Evolutionary conservation across 1,140 invertebrate species (phyloP).

Genomic region (Nymphalis io): DNA sequence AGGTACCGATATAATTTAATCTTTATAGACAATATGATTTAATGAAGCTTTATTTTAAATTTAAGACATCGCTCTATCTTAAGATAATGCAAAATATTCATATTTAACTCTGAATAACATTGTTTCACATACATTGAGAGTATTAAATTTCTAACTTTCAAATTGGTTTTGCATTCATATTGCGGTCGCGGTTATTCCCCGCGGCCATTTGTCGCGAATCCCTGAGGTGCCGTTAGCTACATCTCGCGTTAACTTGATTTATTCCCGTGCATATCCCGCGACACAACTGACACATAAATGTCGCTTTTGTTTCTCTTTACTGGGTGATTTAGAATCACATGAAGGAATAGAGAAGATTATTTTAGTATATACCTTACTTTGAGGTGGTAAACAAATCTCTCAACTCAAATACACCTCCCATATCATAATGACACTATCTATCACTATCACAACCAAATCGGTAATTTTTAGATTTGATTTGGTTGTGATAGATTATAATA

Average conservation of each 20-base stretch:
- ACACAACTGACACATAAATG: constrained; percentile 76
- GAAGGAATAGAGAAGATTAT: constrained; percentile 16
- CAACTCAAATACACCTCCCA: too few relatives aligned
- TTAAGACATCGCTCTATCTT: background rate
- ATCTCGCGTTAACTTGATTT: constrained; percentile 70
- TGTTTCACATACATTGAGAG: constrained; percentile 21
- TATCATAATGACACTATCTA: too few relatives aligned
- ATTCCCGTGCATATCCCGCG: constrained; percentile 49
- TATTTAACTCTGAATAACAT: background rate
- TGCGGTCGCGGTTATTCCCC: constrained; percentile 51
- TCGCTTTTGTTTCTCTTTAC: constrained; percentile 73
- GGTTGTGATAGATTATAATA: too few relatives aligned
- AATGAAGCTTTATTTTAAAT: too few relatives aligned
- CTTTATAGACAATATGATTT: too few relatives aligned
- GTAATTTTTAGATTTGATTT: too few relatives aligned
- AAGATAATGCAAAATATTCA: background rate
- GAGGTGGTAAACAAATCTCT: too few relatives aligned
- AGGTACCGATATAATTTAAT: too few relatives aligned
- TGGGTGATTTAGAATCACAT: constrained; percentile 47
- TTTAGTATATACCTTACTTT: background rate
- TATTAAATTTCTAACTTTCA: constrained; percentile 65
- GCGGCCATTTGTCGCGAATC: constrained; percentile 72
- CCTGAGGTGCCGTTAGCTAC: constrained; percentile 60
- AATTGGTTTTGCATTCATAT: constrained; percentile 61
- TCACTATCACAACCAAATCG: too few relatives aligned